Conservation (phyloP, 2,797 vertebrate genomes). For the Acanthurus tractus region DNA sequence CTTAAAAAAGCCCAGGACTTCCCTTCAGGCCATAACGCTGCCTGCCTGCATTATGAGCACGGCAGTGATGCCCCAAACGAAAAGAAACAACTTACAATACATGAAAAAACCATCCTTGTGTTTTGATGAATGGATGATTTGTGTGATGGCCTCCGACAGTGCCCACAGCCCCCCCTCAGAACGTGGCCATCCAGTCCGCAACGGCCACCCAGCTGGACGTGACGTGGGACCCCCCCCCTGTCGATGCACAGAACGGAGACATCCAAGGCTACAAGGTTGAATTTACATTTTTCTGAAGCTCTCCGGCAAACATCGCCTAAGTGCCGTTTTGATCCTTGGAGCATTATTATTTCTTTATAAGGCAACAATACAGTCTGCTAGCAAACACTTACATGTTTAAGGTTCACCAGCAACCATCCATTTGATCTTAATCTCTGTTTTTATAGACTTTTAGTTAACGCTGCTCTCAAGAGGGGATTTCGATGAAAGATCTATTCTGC, state of each 20-base stretch:
- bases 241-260: conserved; percentile 93
- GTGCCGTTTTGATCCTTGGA: background rate
- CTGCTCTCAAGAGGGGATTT: conserved; percentile 40
- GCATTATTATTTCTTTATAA: background rate
- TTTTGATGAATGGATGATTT: background rate
- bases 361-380: background rate
- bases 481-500: conserved; percentile 36
- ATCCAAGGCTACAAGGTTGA: conserved; percentile 97
- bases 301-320: background rate
- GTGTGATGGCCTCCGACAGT: conserved; percentile 79
- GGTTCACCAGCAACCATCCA: conserved; percentile 23
- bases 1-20: too few species aligned
- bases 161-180: conserved; percentile 91
- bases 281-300: background rate
- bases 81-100: background rate
- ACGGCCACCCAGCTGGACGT: conserved; percentile 96
- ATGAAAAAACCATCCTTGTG: background rate
- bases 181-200: conserved; percentile 89
- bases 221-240: conserved; percentile 92
- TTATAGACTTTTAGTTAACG: conserved; percentile 27
- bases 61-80: background rate
- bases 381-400: conserved; percentile 35
- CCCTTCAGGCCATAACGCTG: background rate
- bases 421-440: conserved; percentile 48
- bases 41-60: background rate